Percentiles rank a stretch among this genome's conserved stretches.
Conservation (phyloP, 2,888 invertebrate species). For the Craniophora ligustri region DNA sequence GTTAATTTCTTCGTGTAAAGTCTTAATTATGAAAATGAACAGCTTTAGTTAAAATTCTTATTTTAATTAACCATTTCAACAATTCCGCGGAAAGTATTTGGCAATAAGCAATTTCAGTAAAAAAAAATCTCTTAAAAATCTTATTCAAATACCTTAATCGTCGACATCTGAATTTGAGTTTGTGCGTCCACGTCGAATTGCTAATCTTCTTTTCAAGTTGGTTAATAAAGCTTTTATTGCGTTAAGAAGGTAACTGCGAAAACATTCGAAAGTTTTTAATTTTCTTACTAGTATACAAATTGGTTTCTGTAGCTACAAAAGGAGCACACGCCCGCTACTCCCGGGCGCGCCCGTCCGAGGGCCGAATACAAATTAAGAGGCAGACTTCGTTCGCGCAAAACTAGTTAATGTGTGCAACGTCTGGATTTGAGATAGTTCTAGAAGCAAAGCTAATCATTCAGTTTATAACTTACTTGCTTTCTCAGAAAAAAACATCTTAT, state of each 20-base stretch:
- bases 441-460: constrained; percentile 64
- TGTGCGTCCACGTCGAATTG: constrained; percentile 19
- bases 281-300: constrained; percentile 84
- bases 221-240: constrained; percentile 67
- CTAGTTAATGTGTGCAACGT: constrained; percentile 80
- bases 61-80: constrained; percentile 27
- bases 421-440: constrained; percentile 75
- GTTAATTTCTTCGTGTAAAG: constrained; percentile 67
- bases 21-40: constrained; percentile 52
- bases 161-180: constrained; percentile 12
- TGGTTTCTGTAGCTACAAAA: constrained; percentile 84
- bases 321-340: constrained; percentile 76
- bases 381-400: constrained; percentile 74
- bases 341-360: constrained; percentile 70
- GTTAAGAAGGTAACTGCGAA: constrained; percentile 68
- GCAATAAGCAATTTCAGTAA: background rate
- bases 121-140: constrained; percentile 19
- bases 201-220: constrained; percentile 46
- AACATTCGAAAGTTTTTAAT: constrained; percentile 81
- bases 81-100: constrained; percentile 9
- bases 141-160: constrained; percentile 33
- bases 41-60: constrained; percentile 21
- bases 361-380: constrained; percentile 85
- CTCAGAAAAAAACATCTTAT: constrained; percentile 23
- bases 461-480: constrained; percentile 50